These are phyloP conservation scores for Calypte anna DNA, from an alignment of 2,113 vertebrate genomes.

Conservation along the genomic window DNA sequence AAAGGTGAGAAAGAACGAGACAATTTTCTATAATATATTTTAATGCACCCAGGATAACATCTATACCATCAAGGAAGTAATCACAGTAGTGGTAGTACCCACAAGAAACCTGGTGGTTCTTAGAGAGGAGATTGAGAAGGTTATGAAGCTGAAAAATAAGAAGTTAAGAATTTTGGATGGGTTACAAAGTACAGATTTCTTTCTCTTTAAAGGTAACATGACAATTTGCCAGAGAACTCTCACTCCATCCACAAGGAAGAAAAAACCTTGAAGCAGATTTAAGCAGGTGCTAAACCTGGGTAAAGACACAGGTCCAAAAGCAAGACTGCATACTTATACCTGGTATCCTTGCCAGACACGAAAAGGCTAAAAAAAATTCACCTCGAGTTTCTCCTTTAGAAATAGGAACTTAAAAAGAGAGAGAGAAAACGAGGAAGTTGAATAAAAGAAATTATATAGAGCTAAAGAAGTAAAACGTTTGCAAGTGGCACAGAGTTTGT, in stretches of 20 bases:
- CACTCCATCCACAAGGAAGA: background rate
- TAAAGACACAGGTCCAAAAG: background rate
- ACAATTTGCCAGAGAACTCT: background rate
- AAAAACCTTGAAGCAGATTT: background rate
- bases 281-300: background rate
- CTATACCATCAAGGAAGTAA: background rate
- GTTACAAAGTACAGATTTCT: background rate
- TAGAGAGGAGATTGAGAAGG: background rate
- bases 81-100: background rate
- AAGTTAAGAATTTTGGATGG: background rate
- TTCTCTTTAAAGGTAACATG: background rate
- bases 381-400: constrained; percentile 3
- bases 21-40: background rate
- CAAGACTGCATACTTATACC: background rate
- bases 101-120: background rate
- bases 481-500: background rate
- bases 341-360: background rate
- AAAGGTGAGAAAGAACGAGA: background rate
- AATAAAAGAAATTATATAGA: constrained; percentile 10
- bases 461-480: background rate
- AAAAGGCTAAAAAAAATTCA: background rate
- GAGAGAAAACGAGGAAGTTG: background rate
- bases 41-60: background rate
- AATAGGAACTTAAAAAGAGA: background rate
- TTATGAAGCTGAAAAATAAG: background rate